phyloP scores from a whole-genome alignment of 2,113 vertebrate species.

The Indicator maculatus region DNA sequence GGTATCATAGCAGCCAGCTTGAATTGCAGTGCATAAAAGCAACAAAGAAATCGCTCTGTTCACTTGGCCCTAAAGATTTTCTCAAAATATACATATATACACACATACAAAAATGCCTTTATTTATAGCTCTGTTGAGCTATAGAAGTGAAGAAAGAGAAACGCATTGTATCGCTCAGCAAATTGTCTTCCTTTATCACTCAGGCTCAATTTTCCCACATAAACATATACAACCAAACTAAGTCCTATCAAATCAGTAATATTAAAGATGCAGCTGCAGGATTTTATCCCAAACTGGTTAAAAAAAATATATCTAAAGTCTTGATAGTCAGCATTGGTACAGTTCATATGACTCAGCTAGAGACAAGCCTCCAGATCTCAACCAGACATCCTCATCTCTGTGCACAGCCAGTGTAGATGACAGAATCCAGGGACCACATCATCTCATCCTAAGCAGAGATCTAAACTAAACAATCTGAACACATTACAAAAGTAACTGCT shows the following conservation, averaged over 20 bases:
- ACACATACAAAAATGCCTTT: background rate
- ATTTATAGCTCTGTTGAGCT: background rate
- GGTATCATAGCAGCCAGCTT: background rate
- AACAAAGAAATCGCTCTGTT: background rate
- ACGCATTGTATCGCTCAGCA: slow-evolving; percentile 15
- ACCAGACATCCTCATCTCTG: background rate
- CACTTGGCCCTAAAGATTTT: background rate
- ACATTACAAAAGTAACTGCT: background rate
- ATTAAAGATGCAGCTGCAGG: background rate
- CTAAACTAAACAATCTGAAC: background rate
- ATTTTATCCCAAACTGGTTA: background rate
- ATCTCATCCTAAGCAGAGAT: background rate
- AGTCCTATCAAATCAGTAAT: background rate
- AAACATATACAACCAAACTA: background rate
- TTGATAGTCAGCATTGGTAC: background rate
- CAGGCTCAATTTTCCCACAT: background rate
- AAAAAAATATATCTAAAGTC: background rate
- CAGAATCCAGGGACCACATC: background rate
- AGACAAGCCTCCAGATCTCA: background rate
- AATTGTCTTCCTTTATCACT: slow-evolving; percentile 11
- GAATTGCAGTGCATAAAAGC: background rate
- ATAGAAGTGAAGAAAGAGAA: background rate
- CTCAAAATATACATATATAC: background rate
- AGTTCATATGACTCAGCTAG: background rate
- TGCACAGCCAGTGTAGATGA: background rate